A percentile compares a stretch with the other conserved stretches of the same genome.
These are phyloP conservation scores for Synaphobranchus kaupii DNA, from an alignment of 2,797 vertebrate genomes.

Conservation along the genomic window DNA sequence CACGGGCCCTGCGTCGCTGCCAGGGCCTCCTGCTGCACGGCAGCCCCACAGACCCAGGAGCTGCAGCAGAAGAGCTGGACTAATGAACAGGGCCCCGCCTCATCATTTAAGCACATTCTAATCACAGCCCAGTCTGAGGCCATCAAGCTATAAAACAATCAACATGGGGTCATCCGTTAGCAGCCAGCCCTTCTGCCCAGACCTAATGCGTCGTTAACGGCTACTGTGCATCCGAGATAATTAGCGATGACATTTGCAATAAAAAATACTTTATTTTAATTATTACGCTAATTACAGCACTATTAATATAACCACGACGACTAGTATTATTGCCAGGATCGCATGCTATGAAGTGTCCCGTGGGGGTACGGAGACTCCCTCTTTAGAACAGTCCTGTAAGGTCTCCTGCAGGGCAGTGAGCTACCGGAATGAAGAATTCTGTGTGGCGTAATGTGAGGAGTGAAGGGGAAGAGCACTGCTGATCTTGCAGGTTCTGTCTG, in stretches of 20 bases:
- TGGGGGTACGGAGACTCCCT: background rate
- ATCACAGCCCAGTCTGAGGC: background rate
- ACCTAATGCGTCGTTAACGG: background rate
- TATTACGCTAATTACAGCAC: background rate
- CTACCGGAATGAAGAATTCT: background rate
- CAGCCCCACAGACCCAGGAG: background rate
- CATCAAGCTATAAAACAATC: background rate
- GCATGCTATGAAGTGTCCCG: background rate
- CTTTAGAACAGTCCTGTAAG: background rate
- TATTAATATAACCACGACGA: background rate
- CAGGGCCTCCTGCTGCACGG: background rate
- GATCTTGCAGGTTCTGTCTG: background rate
- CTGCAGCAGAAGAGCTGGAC: background rate
- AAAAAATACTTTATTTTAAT: background rate
- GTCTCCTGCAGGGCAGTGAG: background rate
- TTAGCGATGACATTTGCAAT: background rate
- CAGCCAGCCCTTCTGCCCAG: background rate
- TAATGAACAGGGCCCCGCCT: background rate
- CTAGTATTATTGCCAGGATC: background rate
- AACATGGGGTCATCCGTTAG: background rate
- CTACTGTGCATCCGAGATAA: background rate
- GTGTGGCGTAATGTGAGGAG: background rate
- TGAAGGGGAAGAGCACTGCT: background rate
- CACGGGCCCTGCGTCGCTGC: background rate
- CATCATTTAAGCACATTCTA: background rate